Evolutionary conservation across 2,888 invertebrate genomes (phyloP), one percentile per base, ranked within the genome.

Genomic region (Tridacna crocea): DNA sequence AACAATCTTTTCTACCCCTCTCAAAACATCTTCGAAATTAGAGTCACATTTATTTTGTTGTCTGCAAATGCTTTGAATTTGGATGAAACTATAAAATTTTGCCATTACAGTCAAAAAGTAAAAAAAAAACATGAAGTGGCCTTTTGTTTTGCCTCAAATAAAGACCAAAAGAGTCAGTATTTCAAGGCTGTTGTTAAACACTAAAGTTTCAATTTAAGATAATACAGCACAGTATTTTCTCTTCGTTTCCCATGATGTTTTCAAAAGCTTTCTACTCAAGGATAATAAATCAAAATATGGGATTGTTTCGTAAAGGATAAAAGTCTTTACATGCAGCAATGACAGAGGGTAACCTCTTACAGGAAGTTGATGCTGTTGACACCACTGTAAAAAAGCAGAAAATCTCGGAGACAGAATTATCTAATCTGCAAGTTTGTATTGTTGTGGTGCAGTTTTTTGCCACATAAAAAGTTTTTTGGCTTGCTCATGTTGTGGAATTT

Each of bases 331-430:
- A 63, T 63, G n/a, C 61, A 61, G 55, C 55, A 55, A 55, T 55
- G 55, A 63, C 63, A 63, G 11, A 63, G 63, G 63, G 63, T 63
- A 27, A 63, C 27, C 63, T 26, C 24, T 63, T 63, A 19, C 27
- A 63, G 51, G 70, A 51, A 70, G 47, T n/a, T 70, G 70, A 47
- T 70, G 70, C 48, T 70, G 51, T 70, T 51, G 17, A 19, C 24
- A 11, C 13, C 11, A 26, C 26, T 24, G 51, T 22, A 70, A 70
- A 70, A 13, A 61, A 61, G 26, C 1, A 24, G 13, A 61, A 61
- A 61, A 6, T 4, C 13, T 24, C 61, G 10, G 26, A n/a, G 26
- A 61, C 61, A 61, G 61, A n/a, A 61, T 61, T 13, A 61, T 61
- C 61, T 61, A 24, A 61, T 61, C 61, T 24, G 13, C 61, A 61